These are phyloP conservation scores for Drosophila stalkeri DNA, from an alignment of 2,888 invertebrate species.

Conservation along the genomic window DNA sequence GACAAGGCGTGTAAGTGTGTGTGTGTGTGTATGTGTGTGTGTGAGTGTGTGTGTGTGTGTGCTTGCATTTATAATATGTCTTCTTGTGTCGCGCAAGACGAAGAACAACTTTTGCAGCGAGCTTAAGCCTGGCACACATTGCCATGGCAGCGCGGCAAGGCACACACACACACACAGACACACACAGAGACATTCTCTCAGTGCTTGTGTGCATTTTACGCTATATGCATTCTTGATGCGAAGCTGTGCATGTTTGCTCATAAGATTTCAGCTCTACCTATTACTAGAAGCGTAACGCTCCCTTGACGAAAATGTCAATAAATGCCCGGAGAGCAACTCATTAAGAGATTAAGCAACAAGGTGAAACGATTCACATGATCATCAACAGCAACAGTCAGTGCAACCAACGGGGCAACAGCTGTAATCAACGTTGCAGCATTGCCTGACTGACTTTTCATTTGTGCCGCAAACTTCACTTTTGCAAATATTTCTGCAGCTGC, in stretches of 20 bases:
- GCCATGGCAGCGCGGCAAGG: slow-evolving; percentile 12
- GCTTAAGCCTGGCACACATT: slow-evolving; percentile 44
- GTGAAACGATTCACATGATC: slow-evolving; percentile 39
- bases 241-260: slow-evolving; percentile 51
- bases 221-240: slow-evolving; percentile 71
- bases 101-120: slow-evolving; percentile 46
- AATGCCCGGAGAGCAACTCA: slow-evolving; percentile 73
- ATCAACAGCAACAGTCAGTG: neutral
- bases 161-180: slow-evolving; percentile 6
- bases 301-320: slow-evolving; percentile 62
- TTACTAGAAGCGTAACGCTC: neutral
- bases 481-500: slow-evolving; percentile 35
- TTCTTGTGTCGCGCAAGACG: slow-evolving; percentile 54
- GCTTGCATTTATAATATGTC: slow-evolving; percentile 72
- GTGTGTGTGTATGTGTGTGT: neutral
- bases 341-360: slow-evolving; percentile 72
- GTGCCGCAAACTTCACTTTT: slow-evolving; percentile 25
- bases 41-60: slow-evolving; percentile 17
- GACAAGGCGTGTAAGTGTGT: slow-evolving; percentile 2
- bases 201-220: slow-evolving; percentile 64
- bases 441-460: slow-evolving; percentile 51
- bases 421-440: slow-evolving; percentile 9
- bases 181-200: slow-evolving; percentile 7
- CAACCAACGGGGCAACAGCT: neutral
- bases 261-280: slow-evolving; percentile 61